Conservation (phyloP, 53 echinoderm and acorn worm genomes). For the Pentamera pediparva region DNA sequence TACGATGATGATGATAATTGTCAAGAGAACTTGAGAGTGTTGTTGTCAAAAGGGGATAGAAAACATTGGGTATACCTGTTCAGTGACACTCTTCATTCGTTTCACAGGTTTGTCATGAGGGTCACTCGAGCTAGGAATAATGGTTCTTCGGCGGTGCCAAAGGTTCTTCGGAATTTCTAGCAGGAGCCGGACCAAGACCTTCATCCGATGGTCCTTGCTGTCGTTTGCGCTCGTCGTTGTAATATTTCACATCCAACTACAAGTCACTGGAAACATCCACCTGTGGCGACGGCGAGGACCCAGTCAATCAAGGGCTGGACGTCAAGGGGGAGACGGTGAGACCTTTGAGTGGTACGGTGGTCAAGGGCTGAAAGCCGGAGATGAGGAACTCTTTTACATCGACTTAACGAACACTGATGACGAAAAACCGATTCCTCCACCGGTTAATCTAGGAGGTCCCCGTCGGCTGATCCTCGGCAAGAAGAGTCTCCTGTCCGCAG, state of each 20-base stretch:
- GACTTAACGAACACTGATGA: slow-evolving; percentile 4
- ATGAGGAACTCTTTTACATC: slow-evolving; percentile 9
- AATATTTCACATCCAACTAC: slow-evolving; percentile 14
- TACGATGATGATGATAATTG: no score
- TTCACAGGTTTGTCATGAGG: slow-evolving; percentile 13
- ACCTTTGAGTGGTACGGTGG: slow-evolving; percentile 20
- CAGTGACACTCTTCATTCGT: neutral
- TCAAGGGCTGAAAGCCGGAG: slow-evolving; percentile 7
- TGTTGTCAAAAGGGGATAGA: no score
- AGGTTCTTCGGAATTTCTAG: neutral
- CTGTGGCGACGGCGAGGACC: neutral
- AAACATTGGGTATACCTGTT: no score
- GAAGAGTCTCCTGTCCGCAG: slow-evolving; percentile 6
- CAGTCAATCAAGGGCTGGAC: neutral
- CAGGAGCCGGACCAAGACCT: neutral
- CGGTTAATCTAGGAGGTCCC: slow-evolving; percentile 9
- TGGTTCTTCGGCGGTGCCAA: slow-evolving; percentile 4
- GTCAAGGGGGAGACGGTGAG: neutral
- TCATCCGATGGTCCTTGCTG: neutral
- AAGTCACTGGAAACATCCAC: neutral
- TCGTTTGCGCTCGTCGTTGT: neutral
- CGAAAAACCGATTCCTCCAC: slow-evolving; percentile 20
- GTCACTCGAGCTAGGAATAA: neutral
- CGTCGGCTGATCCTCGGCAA: slow-evolving; percentile 17
- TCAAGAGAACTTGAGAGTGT: no score